A percentile compares a stretch with the other conserved stretches of the same genome.
Conservation (phyloP, 2,888 invertebrate genomes). For the Charanyca ferruginea region DNA sequence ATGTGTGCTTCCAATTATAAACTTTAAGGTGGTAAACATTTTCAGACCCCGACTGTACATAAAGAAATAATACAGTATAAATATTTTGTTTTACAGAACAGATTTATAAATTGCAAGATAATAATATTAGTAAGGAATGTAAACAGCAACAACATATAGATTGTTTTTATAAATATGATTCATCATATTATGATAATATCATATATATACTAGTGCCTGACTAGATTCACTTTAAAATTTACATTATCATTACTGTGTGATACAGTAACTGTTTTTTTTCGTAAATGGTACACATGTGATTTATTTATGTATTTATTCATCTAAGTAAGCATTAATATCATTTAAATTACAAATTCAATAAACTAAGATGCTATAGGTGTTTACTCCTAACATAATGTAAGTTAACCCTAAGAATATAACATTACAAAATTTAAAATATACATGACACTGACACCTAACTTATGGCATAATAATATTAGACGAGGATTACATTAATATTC, state of each 20-base stretch:
- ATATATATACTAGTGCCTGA: slow-evolving; percentile 32
- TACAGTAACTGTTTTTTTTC: slow-evolving; percentile 26
- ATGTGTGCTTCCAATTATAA: too few species aligned
- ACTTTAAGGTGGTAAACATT: too few species aligned
- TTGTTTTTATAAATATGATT: slow-evolving; percentile 20
- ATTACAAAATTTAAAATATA: slow-evolving; percentile 52
- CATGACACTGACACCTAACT: slow-evolving; percentile 68
- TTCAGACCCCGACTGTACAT: too few species aligned
- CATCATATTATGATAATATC: slow-evolving; percentile 3
- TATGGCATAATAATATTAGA: slow-evolving; percentile 73
- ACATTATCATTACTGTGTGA: slow-evolving; percentile 24
- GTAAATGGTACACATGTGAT: slow-evolving; percentile 60
- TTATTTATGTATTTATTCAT: slow-evolving; percentile 58
- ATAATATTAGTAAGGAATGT: slow-evolving; percentile 50
- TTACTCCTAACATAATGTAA: slow-evolving; percentile 37
- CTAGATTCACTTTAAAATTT: slow-evolving; percentile 50
- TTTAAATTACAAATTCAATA: slow-evolving; percentile 33
- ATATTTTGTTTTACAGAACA: slow-evolving; percentile 4
- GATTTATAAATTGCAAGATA: slow-evolving; percentile 16
- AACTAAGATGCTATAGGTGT: slow-evolving; percentile 41
- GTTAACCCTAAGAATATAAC: slow-evolving; percentile 24
- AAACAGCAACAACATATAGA: slow-evolving; percentile 22
- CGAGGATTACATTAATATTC: slow-evolving; percentile 68
- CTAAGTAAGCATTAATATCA: slow-evolving; percentile 43
- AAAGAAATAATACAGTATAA: slow-evolving; percentile 34